Conservation (phyloP, 2,797 vertebrate species). For the Fringilla coelebs region DNA sequence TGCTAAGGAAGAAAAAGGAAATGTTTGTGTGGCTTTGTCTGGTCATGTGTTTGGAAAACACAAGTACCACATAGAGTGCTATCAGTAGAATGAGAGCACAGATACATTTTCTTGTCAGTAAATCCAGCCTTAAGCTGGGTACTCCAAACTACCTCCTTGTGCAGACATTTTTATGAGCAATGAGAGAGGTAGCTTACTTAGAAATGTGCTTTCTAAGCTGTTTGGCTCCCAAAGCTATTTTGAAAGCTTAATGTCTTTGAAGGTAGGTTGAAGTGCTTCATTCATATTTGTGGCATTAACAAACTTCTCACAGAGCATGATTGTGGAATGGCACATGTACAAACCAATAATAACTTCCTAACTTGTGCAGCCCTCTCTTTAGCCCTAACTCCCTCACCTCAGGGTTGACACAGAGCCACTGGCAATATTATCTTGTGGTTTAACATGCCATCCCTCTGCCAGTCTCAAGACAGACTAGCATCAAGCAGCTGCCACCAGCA, state of each 20-base stretch:
- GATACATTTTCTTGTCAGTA: not conserved
- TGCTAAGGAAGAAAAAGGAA: not conserved
- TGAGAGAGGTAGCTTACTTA: not conserved
- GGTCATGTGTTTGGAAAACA: not conserved
- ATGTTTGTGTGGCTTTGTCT: not conserved
- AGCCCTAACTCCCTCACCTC: not conserved
- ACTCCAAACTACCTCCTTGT: not conserved
- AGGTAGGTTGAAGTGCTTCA: not conserved
- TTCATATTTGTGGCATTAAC: slow-evolving; percentile 10
- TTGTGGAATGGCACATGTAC: not conserved
- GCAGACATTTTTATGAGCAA: not conserved
- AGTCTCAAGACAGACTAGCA: not conserved
- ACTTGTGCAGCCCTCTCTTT: not conserved
- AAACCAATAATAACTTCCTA: not conserved
- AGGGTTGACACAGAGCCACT: not conserved
- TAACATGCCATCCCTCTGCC: not conserved
- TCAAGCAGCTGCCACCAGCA: slow-evolving; percentile 9
- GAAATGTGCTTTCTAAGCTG: slow-evolving; percentile 20
- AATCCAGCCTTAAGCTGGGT: not conserved
- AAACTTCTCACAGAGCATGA: not conserved
- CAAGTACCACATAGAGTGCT: not conserved
- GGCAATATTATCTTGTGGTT: not conserved
- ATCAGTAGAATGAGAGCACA: not conserved
- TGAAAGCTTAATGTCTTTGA: slow-evolving; percentile 13
- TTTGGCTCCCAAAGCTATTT: not conserved